Percentiles rank a stretch among this genome's conserved stretches.
Conservation (phyloP, 2,888 invertebrate species). For the Eupithecia inturbata region DNA sequence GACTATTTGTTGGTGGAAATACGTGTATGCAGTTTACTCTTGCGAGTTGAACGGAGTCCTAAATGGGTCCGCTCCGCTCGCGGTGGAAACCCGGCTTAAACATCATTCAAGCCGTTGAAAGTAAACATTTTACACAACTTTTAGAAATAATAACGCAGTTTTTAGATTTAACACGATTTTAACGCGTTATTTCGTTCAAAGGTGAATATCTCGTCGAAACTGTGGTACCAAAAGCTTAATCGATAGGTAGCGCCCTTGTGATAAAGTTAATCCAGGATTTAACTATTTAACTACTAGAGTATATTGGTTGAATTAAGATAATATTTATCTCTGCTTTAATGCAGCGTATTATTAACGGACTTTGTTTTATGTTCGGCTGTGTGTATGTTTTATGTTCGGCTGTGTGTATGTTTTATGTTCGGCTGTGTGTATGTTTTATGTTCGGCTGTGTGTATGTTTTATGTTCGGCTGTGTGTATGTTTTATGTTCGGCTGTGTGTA, state of each 20-base stretch:
- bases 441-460: neutral
- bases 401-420: neutral
- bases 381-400: neutral
- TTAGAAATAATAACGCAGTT: neutral
- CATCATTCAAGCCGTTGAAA: neutral
- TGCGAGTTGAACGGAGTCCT: too few relatives aligned
- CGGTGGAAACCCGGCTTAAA: too few relatives aligned
- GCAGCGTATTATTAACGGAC: neutral
- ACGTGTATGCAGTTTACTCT: too few relatives aligned
- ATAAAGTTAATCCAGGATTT: neutral
- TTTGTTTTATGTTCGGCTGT: neutral
- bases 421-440: neutral
- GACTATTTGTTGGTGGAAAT: too few relatives aligned
- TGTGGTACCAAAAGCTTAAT: neutral
- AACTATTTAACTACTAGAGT: neutral
- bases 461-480: neutral
- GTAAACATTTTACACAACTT: neutral
- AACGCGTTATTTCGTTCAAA: neutral
- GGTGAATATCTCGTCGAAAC: neutral
- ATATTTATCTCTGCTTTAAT: neutral
- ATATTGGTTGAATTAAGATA: neutral
- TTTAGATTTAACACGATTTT: neutral
- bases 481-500: neutral
- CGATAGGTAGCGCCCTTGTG: neutral
- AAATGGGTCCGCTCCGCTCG: too few relatives aligned